Conservation (phyloP, 1,140 invertebrate species). For the Drosophila pectinifera region DNA sequence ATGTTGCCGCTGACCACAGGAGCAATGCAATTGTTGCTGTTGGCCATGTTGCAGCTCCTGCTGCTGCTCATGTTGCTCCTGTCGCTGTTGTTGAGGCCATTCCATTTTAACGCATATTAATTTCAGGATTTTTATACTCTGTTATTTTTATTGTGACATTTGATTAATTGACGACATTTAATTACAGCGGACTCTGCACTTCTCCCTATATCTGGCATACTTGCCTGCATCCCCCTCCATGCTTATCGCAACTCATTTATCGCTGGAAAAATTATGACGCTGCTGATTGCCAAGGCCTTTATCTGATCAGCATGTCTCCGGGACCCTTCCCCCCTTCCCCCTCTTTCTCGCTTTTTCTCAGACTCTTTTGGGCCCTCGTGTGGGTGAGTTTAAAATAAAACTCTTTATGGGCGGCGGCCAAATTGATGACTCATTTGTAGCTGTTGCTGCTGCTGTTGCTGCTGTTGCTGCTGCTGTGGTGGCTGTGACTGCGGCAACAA, state of each 20-base stretch:
- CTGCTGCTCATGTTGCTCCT: constrained; percentile 42
- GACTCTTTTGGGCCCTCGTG: constrained; percentile 15
- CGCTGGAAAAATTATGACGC: constrained; percentile 84
- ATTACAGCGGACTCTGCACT: constrained; percentile 65
- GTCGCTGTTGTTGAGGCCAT: constrained; percentile 65
- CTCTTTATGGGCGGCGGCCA: constrained; percentile 56
- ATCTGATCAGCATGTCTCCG: constrained; percentile 61
- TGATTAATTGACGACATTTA: constrained; percentile 85
- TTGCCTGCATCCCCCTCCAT: constrained; percentile 1
- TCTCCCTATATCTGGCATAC: constrained; percentile 4
- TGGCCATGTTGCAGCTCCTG: constrained; percentile 47
- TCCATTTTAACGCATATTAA: constrained; percentile 84
- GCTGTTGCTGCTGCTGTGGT: constrained; percentile 5
- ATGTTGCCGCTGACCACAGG: constrained; percentile 51
- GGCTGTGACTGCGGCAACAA: constrained; percentile 56
- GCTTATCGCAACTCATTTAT: constrained; percentile 84
- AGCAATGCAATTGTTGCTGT: constrained; percentile 44
- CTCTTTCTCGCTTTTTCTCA: neutral
- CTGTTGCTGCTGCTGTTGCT: constrained; percentile 7
- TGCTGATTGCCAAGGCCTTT: constrained; percentile 80
- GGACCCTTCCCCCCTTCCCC: neutral
- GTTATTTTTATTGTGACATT: constrained; percentile 84
- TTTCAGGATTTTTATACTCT: constrained; percentile 84
- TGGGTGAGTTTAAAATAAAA: constrained; percentile 69
- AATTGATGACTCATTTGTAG: constrained; percentile 77